phyloP scores from a whole-genome alignment of 2,113 vertebrate species.

The Lathamus discolor region DNA sequence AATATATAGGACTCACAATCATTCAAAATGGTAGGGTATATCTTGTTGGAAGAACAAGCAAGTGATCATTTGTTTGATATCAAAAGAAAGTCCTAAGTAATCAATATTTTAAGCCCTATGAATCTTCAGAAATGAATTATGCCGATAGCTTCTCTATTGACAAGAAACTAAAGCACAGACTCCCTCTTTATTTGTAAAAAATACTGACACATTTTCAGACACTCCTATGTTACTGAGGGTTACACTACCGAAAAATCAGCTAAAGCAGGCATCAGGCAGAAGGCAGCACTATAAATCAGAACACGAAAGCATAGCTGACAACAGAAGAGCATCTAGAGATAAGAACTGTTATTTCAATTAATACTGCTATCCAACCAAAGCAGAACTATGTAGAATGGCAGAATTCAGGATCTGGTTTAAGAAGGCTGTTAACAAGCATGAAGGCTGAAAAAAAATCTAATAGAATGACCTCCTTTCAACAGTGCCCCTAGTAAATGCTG shows the following conservation, averaged over 20 bases:
- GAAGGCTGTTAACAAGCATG: not conserved
- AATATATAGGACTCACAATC: not conserved
- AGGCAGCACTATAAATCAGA: not conserved
- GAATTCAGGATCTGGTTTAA: not conserved
- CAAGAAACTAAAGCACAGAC: not conserved
- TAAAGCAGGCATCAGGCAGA: not conserved
- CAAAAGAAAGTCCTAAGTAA: not conserved
- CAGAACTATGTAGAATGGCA: not conserved
- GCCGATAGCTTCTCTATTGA: not conserved
- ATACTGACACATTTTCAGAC: not conserved
- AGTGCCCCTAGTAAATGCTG: not conserved
- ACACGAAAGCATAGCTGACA: not conserved
- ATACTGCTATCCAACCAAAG: not conserved
- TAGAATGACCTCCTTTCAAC: not conserved
- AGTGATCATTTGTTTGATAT: not conserved
- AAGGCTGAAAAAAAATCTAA: not conserved
- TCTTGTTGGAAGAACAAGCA: not conserved
- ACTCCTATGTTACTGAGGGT: not conserved
- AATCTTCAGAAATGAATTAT: not conserved
- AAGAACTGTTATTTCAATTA: not conserved
- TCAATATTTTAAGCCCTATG: not conserved
- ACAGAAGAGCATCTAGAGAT: not conserved
- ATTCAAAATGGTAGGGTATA: not conserved
- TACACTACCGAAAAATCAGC: not conserved
- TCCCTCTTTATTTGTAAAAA: not conserved